Evolutionary conservation across 2,888 invertebrate genomes (phyloP), one percentile per base, ranked within the genome.

Genomic region (Adela reaumurella): DNA sequence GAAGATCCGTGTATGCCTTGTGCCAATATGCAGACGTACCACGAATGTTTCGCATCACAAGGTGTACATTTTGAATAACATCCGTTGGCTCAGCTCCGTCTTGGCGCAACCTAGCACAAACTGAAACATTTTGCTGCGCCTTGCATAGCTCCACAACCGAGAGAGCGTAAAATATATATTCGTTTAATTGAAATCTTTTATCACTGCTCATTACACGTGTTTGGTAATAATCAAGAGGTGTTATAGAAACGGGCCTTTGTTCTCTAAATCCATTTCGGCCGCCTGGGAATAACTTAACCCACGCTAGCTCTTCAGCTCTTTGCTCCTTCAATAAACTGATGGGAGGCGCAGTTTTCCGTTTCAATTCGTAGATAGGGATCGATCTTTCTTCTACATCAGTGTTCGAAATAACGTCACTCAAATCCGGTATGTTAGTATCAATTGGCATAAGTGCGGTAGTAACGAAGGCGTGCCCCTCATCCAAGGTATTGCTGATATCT

Each of bases 231-330:
- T 43, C 43, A 43, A 43, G 43, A 5, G 43, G 43, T 42, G 42
- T 42, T n/a, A 42, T 42, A 11, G 43, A 17, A 43, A 43, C 14
- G 10, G 43, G 19, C 17, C 43, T 43, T 17, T 43, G 11, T 16
- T 43, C 43, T 43, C n/a, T 10, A 43, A 43, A 17, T 19, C 43
- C 43, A 19, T 43, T 43, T 19, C 19, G 17, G 10, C 43, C 17
- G 10, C 19, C 14, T 19, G 43, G 43, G 43, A 43, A 43, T 17
- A 43, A 43, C 17, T 16, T 43, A 11, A 46, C 43, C 46, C 49
- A 49, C 14, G 46, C 49, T 43, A 49, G 28, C 17, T 49, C 49
- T 14, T 49, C 49, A 19, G 49, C 49, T 49, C 46, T 49, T 41
- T 49, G 43, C 43, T 43, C 43, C 17, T 19, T 43, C n/a, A 46